These are phyloP conservation scores for Phorcus lineatus DNA, from an alignment of 2,888 invertebrate species.

Conservation along the genomic window DNA sequence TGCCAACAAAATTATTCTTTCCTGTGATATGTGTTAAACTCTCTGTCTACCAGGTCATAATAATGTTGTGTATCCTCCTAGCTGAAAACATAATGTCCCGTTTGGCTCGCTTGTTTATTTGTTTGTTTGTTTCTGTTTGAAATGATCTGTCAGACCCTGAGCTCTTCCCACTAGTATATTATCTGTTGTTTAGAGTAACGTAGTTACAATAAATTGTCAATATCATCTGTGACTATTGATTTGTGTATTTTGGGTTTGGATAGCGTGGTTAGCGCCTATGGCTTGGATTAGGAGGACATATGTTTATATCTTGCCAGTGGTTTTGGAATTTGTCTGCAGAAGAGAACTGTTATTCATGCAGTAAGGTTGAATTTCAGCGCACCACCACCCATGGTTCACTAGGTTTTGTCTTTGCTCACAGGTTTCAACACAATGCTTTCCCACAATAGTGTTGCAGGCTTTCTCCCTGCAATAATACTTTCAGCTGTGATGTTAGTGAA, in stretches of 20 bases:
- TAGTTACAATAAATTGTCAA: slow-evolving; percentile 18
- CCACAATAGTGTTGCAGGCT: too few relatives aligned
- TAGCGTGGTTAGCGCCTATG: too few relatives aligned
- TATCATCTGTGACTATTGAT: background rate
- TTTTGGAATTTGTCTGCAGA: too few relatives aligned
- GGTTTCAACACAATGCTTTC: too few relatives aligned
- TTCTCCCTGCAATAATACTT: too few relatives aligned
- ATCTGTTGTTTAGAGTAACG: slow-evolving; percentile 16
- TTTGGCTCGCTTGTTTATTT: slow-evolving; percentile 3
- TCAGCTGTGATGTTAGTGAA: too few relatives aligned
- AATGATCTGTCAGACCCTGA: background rate
- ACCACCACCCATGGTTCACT: too few relatives aligned
- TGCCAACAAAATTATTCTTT: background rate
- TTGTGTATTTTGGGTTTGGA: background rate
- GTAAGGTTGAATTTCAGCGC: too few relatives aligned
- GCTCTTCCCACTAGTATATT: slow-evolving; percentile 16
- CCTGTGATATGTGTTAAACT: slow-evolving; percentile 6
- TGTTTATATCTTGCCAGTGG: too few relatives aligned
- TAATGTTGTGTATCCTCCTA: background rate
- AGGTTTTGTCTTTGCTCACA: too few relatives aligned
- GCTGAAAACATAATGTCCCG: background rate
- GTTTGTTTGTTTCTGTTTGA: background rate
- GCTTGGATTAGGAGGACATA: too few relatives aligned
- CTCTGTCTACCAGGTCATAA: background rate
- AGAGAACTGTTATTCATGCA: too few relatives aligned